Evolutionary conservation across 2,888 invertebrate species (phyloP), one percentile per base, ranked within the genome.

Genomic region (Girardia tigrina): DNA sequence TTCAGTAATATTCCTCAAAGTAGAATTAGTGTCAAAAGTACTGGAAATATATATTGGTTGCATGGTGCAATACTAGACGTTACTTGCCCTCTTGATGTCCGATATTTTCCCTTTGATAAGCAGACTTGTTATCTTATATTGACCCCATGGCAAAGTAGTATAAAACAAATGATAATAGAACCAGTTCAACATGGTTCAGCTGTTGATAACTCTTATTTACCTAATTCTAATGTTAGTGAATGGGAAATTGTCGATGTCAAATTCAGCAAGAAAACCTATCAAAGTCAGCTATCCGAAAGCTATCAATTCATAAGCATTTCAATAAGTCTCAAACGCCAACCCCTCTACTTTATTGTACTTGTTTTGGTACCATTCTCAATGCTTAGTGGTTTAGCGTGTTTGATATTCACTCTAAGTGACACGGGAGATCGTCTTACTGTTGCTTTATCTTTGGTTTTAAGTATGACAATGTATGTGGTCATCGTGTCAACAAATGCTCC

Each of bases 401-500:
- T 76, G 26, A 76, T 76, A 27, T 76, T 76, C 69, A 69, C 75
- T 12, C 69, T 76, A 12, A 76, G 76, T 56, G 76, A 76, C 23
- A 76, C 76, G 14, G 76, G 76, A n/a, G 76, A 76, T 27, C 36
- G 76, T 8, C 26, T 76, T n/a, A 56, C 29, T 56, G 75, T 76
- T 20, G 73, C 76, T n/a, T 26, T 76, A 16, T 74, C 76, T 12
- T 23, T 76, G 0, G 74, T 76, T 14, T 42, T 76, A 26, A 74
- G 29, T 27, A 76, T 76, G 76, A 76, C 76, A 1, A 74, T 76
- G 76, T 76, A 76, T 28, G 76, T 76, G 0, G 42, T 76, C n/a
- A 76, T 76, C 26, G 75, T 76, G 14, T 75, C 74, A n/a, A 77
- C 76, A 0, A 76, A 76, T 29, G 76, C 76, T 26, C 76, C 76